phyloP scores from a whole-genome alignment of 2,888 invertebrate genomes.

The Campoplex capitator region DNA sequence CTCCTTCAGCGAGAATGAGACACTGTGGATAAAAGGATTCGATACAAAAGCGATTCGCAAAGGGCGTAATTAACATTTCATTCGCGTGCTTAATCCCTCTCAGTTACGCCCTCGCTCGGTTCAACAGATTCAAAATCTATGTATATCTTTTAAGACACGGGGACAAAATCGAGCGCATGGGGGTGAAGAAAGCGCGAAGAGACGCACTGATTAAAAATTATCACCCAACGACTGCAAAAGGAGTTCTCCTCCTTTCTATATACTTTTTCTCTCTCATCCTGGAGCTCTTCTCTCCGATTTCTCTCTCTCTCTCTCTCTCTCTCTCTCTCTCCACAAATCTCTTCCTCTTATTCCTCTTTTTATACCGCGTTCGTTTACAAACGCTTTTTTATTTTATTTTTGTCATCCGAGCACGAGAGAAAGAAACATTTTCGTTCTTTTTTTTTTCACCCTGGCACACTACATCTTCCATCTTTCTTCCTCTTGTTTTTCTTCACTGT shows the following conservation, averaged over 20 bases:
- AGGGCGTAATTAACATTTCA: constrained; percentile 30
- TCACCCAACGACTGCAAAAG: constrained; percentile 81
- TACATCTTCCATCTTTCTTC: constrained; percentile 31
- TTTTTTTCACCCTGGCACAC: constrained; percentile 31
- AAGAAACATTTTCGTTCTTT: constrained; percentile 38
- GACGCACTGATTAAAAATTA: constrained; percentile 83
- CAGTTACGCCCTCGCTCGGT: constrained; percentile 6
- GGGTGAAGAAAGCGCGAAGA: constrained; percentile 69
- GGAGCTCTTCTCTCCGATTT: constrained; percentile 38
- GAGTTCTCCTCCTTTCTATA: constrained; percentile 69
- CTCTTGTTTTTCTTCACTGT: constrained; percentile 33
- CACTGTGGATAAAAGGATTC: constrained; percentile 22
- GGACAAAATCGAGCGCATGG: constrained; percentile 47
- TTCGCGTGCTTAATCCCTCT: not conserved
- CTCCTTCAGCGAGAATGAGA: constrained; percentile 59
- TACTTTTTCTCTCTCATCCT: constrained; percentile 50
- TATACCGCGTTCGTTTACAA: constrained; percentile 60
- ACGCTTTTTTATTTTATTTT: constrained; percentile 75
- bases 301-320: constrained; percentile 11
- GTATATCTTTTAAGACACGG: constrained; percentile 26
- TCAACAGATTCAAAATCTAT: not conserved
- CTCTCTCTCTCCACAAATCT: constrained; percentile 38
- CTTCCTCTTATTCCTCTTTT: constrained; percentile 43
- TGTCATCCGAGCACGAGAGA: constrained; percentile 35
- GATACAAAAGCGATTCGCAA: not conserved